Conservation (phyloP, 2,113 vertebrate genomes). For the Lethenteron reissneri region DNA sequence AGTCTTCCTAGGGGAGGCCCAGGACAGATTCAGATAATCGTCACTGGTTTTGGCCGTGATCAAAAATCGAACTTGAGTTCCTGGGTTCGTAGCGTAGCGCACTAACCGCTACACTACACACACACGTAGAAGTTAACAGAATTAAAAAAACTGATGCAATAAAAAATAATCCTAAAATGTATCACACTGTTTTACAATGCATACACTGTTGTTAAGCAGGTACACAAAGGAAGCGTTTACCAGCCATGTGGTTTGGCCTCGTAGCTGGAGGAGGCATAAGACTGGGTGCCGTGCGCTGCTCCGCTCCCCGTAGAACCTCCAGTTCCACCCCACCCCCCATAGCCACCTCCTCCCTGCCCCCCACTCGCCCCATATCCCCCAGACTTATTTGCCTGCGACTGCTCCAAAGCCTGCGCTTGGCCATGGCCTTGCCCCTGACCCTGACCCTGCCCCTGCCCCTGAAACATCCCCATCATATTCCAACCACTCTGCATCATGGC, state of each 20-base stretch:
- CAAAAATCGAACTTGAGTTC: too few species aligned
- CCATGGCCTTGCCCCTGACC: constrained; percentile 54
- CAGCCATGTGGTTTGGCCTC: constrained; percentile 90
- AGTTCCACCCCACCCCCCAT: too few species aligned
- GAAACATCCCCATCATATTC: constrained; percentile 99
- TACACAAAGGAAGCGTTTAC: constrained; percentile 33
- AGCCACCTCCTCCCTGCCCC: constrained; percentile 33
- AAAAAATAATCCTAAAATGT: too few species aligned
- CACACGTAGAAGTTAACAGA: too few species aligned
- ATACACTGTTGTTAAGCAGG: too few species aligned
- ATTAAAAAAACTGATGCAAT: too few species aligned
- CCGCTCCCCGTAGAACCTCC: constrained; percentile 18
- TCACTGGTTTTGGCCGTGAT: too few species aligned
- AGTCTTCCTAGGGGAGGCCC: too few species aligned
- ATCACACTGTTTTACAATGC: too few species aligned
- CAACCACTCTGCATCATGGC: constrained; percentile 75
- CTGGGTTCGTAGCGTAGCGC: too few species aligned
- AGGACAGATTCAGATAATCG: too few species aligned
- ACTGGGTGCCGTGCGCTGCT: constrained; percentile 61
- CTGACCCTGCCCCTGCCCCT: constrained; percentile 78
- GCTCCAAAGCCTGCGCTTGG: constrained; percentile 50
- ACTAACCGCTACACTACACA: too few species aligned
- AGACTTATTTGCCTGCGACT: constrained; percentile 58
- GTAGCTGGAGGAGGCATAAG: constrained; percentile 60
- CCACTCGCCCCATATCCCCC: constrained; percentile 56